phyloP scores from a whole-genome alignment of 2,797 vertebrate species.

The Pipistrellus pipistrellus region DNA sequence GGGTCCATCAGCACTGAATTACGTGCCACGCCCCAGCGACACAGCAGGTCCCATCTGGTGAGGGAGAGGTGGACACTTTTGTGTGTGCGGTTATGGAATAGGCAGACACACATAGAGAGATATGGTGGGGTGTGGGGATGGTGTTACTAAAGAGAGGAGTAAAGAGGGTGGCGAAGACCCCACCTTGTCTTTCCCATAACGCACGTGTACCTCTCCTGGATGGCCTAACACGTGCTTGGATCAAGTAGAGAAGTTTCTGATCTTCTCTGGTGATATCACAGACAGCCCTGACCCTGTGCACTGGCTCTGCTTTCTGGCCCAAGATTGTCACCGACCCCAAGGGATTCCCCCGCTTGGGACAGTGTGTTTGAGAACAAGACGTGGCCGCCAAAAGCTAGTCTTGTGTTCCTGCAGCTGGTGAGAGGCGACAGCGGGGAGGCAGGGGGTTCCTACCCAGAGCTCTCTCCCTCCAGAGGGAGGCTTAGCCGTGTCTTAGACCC shows the following conservation, averaged over 20 bases:
- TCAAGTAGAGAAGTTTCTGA: not conserved
- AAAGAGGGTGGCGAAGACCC: not conserved
- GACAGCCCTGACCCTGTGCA: not conserved
- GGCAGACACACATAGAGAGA: not conserved
- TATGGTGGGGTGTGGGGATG: not conserved
- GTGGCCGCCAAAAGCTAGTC: not conserved
- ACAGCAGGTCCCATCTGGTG: not conserved
- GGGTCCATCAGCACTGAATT: not conserved
- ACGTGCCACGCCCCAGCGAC: not conserved
- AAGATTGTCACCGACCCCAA: not conserved
- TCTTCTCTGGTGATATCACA: not conserved
- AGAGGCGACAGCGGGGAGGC: too few species aligned
- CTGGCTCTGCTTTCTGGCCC: not conserved
- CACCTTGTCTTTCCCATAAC: not conserved
- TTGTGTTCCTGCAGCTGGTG: not conserved
- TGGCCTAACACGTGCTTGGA: too few species aligned
- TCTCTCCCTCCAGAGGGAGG: not conserved
- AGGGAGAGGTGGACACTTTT: not conserved
- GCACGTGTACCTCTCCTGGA: not conserved
- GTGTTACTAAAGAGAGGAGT: not conserved
- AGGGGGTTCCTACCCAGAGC: not conserved
- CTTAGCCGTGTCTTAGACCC: not conserved
- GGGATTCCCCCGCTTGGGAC: not conserved
- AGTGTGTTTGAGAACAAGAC: not conserved
- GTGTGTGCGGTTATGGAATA: not conserved